Percentiles rank a stretch among this genome's conserved stretches.
These are phyloP conservation scores for Erinaceus europaeus DNA, from an alignment of 2,113 vertebrate genomes.

Conservation along the genomic window DNA sequence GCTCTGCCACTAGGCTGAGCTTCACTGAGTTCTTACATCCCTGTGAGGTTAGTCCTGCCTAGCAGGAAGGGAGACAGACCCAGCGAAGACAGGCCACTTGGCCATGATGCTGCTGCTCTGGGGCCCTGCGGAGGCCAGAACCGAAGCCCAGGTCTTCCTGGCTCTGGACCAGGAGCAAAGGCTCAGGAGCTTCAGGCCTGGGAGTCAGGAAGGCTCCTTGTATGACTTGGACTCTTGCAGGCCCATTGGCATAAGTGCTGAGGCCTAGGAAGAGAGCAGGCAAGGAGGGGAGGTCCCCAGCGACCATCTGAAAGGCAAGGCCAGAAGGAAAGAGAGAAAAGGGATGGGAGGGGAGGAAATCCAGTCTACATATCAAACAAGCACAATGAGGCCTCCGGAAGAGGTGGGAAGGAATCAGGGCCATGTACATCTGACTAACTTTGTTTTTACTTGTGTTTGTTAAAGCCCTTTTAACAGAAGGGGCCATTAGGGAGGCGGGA, in stretches of 20 bases:
- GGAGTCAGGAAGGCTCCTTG: too few relatives aligned
- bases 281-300: background rate
- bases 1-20: background rate
- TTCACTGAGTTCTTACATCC: background rate
- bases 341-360: background rate
- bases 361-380: background rate
- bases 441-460: background rate
- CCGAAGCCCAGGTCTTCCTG: background rate
- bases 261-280: background rate
- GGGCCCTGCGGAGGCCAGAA: background rate
- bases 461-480: background rate
- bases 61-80: background rate
- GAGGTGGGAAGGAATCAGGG: background rate
- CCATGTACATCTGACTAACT: background rate
- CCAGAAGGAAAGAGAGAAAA: background rate
- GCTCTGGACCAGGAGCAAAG: background rate
- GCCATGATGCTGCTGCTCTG: background rate
- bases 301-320: background rate
- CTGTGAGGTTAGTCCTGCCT: background rate
- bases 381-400: background rate
- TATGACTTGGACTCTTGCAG: background rate
- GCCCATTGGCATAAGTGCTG: background rate
- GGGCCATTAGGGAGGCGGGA: too few relatives aligned
- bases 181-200: background rate
- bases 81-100: background rate